Percentiles rank a stretch among this genome's conserved stretches.
phyloP scores from a whole-genome alignment of 2,888 invertebrate genomes.

The Platycheirus rosarum region DNA sequence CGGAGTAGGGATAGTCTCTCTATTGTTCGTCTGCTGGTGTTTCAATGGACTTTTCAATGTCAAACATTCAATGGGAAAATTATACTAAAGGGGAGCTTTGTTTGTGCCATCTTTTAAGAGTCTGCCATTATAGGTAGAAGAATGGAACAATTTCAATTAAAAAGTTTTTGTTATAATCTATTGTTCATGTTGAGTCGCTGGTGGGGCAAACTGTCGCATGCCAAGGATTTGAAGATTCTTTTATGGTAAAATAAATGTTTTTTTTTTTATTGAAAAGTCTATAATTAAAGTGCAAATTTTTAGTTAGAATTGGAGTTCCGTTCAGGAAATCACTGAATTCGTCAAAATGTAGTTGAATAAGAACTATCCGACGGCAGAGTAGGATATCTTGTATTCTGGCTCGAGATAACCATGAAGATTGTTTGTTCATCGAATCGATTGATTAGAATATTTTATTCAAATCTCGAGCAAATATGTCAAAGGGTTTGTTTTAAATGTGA shows the following conservation, averaged over 20 bases:
- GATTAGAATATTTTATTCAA: too few species aligned
- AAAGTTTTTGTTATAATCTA: constrained; percentile 24
- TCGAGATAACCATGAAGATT: too few species aligned
- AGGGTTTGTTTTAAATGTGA: too few species aligned
- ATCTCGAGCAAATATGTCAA: too few species aligned
- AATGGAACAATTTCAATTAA: constrained; percentile 46
- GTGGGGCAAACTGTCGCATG: neutral
- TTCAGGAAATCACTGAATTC: too few species aligned
- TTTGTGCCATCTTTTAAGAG: constrained; percentile 8
- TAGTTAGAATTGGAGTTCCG: too few species aligned
- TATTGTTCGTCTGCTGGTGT: constrained; percentile 30
- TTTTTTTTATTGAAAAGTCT: neutral
- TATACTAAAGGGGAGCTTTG: constrained; percentile 18
- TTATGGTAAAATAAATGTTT: too few species aligned
- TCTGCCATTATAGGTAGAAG: constrained; percentile 12
- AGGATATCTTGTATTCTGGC: too few species aligned
- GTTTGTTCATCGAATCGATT: too few species aligned
- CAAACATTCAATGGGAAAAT: constrained; percentile 36
- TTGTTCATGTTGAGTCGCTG: neutral
- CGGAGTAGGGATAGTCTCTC: neutral
- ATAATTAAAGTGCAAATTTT: constrained; percentile 10
- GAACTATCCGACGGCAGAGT: too few species aligned
- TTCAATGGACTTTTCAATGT: constrained; percentile 55
- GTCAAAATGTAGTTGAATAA: too few species aligned
- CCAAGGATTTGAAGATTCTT: neutral